These are phyloP conservation scores for Lutraria rhynchaena DNA, from an alignment of 1,140 invertebrate genomes.

Conservation along the genomic window DNA sequence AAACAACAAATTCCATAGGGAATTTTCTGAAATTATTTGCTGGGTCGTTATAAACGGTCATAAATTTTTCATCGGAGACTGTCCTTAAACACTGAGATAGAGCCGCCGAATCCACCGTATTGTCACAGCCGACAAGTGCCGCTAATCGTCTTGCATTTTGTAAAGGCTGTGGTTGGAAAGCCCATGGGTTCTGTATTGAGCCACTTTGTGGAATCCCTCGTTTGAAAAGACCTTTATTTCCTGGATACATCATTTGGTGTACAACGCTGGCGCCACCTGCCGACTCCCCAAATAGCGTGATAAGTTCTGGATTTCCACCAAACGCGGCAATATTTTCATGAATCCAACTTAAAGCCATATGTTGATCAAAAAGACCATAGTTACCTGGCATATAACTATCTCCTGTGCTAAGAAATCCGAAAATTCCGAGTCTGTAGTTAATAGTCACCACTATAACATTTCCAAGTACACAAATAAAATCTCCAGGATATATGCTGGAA, in stretches of 20 bases:
- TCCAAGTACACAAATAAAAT: conserved; percentile 86
- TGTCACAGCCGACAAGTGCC: not conserved
- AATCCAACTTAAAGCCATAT: conserved; percentile 88
- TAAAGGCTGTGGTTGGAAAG: not conserved
- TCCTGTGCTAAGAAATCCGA: conserved; percentile 84
- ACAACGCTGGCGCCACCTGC: conserved; percentile 90
- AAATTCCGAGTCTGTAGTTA: conserved; percentile 92
- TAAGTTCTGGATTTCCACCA: conserved; percentile 86
- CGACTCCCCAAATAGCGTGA: conserved; percentile 88
- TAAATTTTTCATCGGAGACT: not conserved
- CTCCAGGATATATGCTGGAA: conserved; percentile 94
- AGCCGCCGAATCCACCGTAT: not conserved
- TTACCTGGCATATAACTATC: conserved; percentile 83
- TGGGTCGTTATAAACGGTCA: not conserved
- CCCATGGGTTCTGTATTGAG: conserved; percentile 13
- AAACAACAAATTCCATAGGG: conserved; percentile 30
- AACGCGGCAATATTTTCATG: conserved; percentile 87
- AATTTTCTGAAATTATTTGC: conserved; percentile 3
- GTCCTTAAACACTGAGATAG: not conserved
- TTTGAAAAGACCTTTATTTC: conserved; percentile 61
- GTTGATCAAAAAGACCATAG: conserved; percentile 88
- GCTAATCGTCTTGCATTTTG: conserved; percentile 30
- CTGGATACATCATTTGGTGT: conserved; percentile 57
- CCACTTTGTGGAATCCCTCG: conserved; percentile 65
- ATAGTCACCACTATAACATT: conserved; percentile 91